Conservation (phyloP, 2,797 vertebrate species). For the Acomys russatus region DNA sequence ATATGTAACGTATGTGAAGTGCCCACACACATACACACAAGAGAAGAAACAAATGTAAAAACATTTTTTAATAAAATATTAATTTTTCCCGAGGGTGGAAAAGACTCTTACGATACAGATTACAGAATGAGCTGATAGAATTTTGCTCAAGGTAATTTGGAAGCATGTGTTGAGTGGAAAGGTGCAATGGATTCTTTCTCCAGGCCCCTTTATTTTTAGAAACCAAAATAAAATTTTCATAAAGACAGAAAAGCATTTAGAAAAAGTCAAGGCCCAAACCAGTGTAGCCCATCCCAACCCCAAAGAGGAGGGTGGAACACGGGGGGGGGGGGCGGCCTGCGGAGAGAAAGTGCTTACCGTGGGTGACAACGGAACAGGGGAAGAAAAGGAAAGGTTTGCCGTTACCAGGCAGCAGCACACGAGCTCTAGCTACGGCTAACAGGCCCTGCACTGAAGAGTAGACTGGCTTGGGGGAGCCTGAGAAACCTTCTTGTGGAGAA, state of each 20-base stretch:
- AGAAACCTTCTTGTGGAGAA: conserved; percentile 38
- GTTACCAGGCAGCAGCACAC: conserved; percentile 71
- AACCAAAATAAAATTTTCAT: conserved; percentile 35
- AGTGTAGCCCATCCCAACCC: not conserved
- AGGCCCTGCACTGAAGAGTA: conserved; percentile 64
- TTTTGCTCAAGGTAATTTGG: not conserved
- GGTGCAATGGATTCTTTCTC: not conserved
- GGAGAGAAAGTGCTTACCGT: not conserved
- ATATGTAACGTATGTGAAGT: not conserved
- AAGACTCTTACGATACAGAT: not conserved
- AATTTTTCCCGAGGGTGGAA: not conserved
- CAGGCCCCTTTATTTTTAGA: conserved; percentile 43
- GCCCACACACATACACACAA: not conserved
- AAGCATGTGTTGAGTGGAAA: not conserved
- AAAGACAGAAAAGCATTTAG: not conserved
- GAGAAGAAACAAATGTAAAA: not conserved
- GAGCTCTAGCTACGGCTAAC: conserved; percentile 75
- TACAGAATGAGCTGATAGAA: not conserved
- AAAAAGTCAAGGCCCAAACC: not conserved
- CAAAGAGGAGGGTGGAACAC: not conserved
- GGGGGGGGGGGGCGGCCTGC: not conserved
- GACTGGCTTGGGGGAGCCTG: not conserved
- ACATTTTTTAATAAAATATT: not conserved
- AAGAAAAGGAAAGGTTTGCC: conserved; percentile 61
- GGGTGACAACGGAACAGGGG: not conserved